A percentile compares a stretch with the other conserved stretches of the same genome.
These are phyloP conservation scores for Andinoacara biseriatus DNA, from an alignment of 2,113 vertebrate species.

Conservation along the genomic window DNA sequence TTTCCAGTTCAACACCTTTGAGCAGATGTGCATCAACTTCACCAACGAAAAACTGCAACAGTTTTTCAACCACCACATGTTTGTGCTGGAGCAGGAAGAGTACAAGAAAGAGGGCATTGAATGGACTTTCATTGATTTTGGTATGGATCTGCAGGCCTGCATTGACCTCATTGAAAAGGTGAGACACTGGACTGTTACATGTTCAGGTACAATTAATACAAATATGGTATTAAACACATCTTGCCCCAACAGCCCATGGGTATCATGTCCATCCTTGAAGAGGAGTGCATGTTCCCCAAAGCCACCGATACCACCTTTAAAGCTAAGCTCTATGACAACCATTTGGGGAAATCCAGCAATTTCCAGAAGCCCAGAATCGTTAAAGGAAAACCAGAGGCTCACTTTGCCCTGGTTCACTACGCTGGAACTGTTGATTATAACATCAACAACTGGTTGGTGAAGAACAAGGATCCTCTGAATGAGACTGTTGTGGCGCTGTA, in stretches of 20 bases:
- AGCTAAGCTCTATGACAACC: slow-evolving; percentile 84
- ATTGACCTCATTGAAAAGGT: slow-evolving; percentile 89
- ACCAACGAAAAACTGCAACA: slow-evolving; percentile 85
- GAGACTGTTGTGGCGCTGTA: slow-evolving; percentile 87
- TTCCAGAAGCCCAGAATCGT: slow-evolving; percentile 85
- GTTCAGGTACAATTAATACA: slow-evolving; percentile 3
- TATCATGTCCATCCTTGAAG: slow-evolving; percentile 86
- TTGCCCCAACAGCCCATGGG: slow-evolving; percentile 79
- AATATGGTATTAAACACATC: rapidly evolving
- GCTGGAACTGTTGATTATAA: slow-evolving; percentile 92
- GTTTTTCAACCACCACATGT: slow-evolving; percentile 84
- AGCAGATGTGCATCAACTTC: slow-evolving; percentile 85
- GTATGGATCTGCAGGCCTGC: slow-evolving; percentile 86
- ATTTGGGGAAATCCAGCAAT: slow-evolving; percentile 81
- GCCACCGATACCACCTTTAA: slow-evolving; percentile 81
- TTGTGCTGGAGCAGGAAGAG: slow-evolving; percentile 82
- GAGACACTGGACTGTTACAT: rapidly evolving
- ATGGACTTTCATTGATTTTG: slow-evolving; percentile 87
- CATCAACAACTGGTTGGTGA: slow-evolving; percentile 87
- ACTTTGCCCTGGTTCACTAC: slow-evolving; percentile 79
- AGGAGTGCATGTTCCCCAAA: slow-evolving; percentile 84
- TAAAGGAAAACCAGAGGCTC: slow-evolving; percentile 78
- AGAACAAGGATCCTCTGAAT: slow-evolving; percentile 91
- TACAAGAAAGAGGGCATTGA: slow-evolving; percentile 86
- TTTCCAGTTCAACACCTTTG: slow-evolving; percentile 71